A percentile compares a stretch with the other conserved stretches of the same genome.
Conservation (phyloP, 2,888 invertebrate species). For the Cancer borealis region DNA sequence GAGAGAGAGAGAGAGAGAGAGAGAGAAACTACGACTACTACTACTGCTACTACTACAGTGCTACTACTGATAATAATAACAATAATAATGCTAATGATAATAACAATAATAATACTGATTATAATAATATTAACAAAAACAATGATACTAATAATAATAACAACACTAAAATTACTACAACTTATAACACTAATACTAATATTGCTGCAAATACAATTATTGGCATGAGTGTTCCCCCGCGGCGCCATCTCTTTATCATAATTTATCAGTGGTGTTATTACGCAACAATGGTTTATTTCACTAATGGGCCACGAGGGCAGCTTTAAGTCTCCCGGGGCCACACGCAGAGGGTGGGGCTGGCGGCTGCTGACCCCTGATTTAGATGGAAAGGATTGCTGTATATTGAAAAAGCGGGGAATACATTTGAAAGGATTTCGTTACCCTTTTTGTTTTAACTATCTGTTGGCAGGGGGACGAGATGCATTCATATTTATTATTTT, state of each 20-base stretch:
- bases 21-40: background rate
- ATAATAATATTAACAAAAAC: slow-evolving; percentile 39
- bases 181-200: background rate
- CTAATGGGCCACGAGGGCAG: slow-evolving; percentile 35
- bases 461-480: background rate
- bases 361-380: slow-evolving; percentile 18
- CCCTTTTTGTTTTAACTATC: background rate
- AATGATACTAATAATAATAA: slow-evolving; percentile 35
- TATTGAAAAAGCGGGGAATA: background rate
- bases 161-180: background rate
- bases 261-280: background rate
- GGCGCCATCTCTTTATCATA: background rate
- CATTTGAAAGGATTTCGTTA: background rate
- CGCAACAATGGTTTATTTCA: background rate
- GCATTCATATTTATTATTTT: background rate
- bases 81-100: background rate
- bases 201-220: background rate
- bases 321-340: slow-evolving; percentile 1
- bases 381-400: background rate
- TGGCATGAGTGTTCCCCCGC: background rate
- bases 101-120: slow-evolving; percentile 16
- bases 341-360: background rate
- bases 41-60: background rate
- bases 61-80: background rate
- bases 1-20: background rate